Percentiles rank a stretch among this genome's conserved stretches.
These are phyloP conservation scores for Macrobrachium rosenbergii DNA, from an alignment of 1,140 invertebrate species.

Conservation along the genomic window DNA sequence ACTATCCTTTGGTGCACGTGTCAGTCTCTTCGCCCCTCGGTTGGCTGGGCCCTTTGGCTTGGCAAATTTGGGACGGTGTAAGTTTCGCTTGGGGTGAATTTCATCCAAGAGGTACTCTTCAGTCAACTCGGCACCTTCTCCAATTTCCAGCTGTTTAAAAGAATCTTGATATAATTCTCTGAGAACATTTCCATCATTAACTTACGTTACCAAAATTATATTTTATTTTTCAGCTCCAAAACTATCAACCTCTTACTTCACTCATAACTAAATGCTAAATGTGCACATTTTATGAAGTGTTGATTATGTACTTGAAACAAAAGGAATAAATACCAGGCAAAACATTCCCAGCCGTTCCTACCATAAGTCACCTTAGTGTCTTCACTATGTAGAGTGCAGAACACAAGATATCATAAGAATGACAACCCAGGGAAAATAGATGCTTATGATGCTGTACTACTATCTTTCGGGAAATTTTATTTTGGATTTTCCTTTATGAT, in stretches of 20 bases:
- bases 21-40: constrained; percentile 90
- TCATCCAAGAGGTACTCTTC: constrained; percentile 92
- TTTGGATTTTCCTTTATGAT: too few relatives aligned
- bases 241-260: neutral
- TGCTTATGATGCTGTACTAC: too few relatives aligned
- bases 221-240: neutral
- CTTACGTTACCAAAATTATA: neutral
- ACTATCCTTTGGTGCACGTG: constrained; percentile 77
- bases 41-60: constrained; percentile 95
- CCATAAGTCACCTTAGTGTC: too few relatives aligned
- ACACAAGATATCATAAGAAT: too few relatives aligned
- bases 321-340: too few relatives aligned
- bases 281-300: neutral
- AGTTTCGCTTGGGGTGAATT: constrained; percentile 92
- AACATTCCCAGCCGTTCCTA: too few relatives aligned
- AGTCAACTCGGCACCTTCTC: constrained; percentile 88
- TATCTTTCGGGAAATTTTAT: too few relatives aligned
- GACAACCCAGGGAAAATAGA: too few relatives aligned
- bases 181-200: neutral
- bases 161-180: neutral
- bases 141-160: constrained; percentile 86
- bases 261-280: neutral
- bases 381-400: too few relatives aligned
- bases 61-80: constrained; percentile 91
- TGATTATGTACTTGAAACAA: neutral